Evolutionary conservation across 2,113 vertebrate genomes (phyloP), one percentile per base, ranked within the genome.

Genomic region (Chitala chitala): DNA sequence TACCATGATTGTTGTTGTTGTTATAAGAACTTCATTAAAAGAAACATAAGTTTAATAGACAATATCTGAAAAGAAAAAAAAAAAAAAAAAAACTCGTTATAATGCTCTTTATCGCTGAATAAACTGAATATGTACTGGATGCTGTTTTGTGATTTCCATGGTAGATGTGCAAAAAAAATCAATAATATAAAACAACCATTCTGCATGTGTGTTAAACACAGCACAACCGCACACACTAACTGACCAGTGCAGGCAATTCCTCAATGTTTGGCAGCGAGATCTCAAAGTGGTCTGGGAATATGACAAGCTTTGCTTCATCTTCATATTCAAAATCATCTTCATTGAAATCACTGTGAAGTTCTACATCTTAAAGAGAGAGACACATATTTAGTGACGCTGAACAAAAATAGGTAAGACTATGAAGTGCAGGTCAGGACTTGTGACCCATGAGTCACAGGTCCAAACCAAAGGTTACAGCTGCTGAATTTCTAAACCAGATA

Each of bases 251-350:
- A 24, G 97, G 97, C 61, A 99, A 86, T 85, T 99, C 97, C 88
- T 99, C 97, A 87, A 99, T 99, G 86, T 99, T 99, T 79, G 97
- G 97, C 81, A 99, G 91, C 53, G 94, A 88, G 85, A 99, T 98
- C 91, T 98, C 97, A 86, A 92, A 98, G 90, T 98, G 95, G 90
- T 99, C 96, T 87, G 97, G 97, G 86, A 99, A 98, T 91, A 99
- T 92, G 84, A 98, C 89, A 15, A 99, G 95, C 87, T 98, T 98
- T 87, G 93, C 96, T 91, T 98, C 96, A 36, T 98, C 96, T 87
- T 98, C 97, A 63, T 93, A 98, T 78, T 99, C 97, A 86, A 93
- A 96, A 85, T 96, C 95, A 56, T 97, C 94, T 51, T 89, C 92
- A 73, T 93, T 98, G 89, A 96, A 91, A 85, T 98, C 94, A 4